Conservation (phyloP, 2,888 invertebrate genomes). For the Plebejus argus region DNA sequence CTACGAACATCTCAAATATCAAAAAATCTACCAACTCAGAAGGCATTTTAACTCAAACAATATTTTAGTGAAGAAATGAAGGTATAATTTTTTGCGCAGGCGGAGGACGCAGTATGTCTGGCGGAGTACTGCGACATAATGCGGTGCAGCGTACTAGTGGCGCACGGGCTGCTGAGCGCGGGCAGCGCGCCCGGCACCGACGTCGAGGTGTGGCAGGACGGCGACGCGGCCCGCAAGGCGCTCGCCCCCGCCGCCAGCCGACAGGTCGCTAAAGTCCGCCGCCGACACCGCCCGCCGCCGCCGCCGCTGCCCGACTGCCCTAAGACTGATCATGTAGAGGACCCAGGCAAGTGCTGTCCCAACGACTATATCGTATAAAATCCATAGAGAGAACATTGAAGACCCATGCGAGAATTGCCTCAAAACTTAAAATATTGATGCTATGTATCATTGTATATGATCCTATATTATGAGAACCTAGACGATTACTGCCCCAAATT, state of each 20-base stretch:
- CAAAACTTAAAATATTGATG: neutral
- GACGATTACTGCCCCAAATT: neutral
- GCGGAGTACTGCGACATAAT: constrained; percentile 98
- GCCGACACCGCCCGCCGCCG: constrained; percentile 46
- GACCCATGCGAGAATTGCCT: neutral
- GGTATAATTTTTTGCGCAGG: constrained; percentile 75
- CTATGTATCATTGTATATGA: neutral
- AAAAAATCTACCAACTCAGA: too few species aligned
- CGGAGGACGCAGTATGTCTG: constrained; percentile 94
- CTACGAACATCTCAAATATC: too few species aligned
- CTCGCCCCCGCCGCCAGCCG: constrained; percentile 79
- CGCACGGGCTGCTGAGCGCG: constrained; percentile 86
- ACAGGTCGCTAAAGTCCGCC: constrained; percentile 72
- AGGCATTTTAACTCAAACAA: neutral
- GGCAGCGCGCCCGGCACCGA: constrained; percentile 86
- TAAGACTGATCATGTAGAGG: constrained; percentile 39
- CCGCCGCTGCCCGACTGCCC: constrained; percentile 62
- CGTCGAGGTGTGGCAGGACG: constrained; percentile 91
- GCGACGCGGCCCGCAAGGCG: constrained; percentile 85
- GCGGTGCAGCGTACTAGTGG: constrained; percentile 93
- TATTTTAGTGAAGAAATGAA: neutral
- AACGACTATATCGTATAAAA: neutral
- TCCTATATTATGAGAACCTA: neutral
- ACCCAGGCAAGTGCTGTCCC: constrained; percentile 34
- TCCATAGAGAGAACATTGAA: neutral